phyloP scores from a whole-genome alignment of 1,140 invertebrate species.

The Harlomillsia oculata region DNA sequence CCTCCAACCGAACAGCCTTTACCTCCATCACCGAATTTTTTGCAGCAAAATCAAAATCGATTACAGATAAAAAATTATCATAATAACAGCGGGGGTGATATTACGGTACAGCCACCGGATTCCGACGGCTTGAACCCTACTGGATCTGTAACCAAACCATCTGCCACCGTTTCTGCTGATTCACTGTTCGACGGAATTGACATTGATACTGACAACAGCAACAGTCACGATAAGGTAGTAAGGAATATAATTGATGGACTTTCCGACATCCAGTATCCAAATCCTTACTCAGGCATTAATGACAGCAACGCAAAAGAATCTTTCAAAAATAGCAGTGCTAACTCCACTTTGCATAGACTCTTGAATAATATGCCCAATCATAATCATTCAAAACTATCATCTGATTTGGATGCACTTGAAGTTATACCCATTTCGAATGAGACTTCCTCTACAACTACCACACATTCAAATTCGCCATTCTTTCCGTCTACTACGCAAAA shows the following conservation, averaged over 20 bases:
- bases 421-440: not conserved
- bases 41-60: conserved; percentile 12
- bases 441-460: not conserved
- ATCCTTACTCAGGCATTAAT: not conserved
- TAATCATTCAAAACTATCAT: no score
- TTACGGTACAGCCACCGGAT: conserved; percentile 16
- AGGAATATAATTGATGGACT: not conserved
- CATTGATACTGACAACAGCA: not conserved
- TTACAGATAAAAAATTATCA: conserved; percentile 27
- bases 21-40: conserved; percentile 8
- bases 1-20: conserved; percentile 19
- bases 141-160: not conserved
- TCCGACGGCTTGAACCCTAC: conserved; percentile 10
- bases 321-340: no score
- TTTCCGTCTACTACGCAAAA: not conserved
- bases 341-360: no score
- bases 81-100: conserved; percentile 28
- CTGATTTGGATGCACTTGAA: no score
- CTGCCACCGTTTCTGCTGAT: not conserved
- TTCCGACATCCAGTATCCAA: not conserved
- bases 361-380: no score
- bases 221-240: not conserved
- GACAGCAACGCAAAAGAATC: no score
- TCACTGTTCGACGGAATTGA: no score
- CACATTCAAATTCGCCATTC: not conserved